phyloP scores from a whole-genome alignment of 2,888 invertebrate species.

The Lasioglossum calceatum region DNA sequence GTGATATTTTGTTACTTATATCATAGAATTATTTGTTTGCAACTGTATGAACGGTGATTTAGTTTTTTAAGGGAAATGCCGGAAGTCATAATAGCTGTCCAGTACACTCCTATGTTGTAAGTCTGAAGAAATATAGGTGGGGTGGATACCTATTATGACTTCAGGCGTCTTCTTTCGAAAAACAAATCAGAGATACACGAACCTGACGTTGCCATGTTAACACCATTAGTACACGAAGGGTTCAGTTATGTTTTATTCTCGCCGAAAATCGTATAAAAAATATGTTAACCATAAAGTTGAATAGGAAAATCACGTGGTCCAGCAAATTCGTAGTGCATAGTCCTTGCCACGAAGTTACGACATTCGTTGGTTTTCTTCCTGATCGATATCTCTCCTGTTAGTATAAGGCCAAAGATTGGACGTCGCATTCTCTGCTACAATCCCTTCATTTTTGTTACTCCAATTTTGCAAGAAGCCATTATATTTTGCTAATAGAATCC shows the following conservation, averaged over 20 bases:
- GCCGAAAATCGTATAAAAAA: not conserved
- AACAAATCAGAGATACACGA: not conserved
- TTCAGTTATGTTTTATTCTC: not conserved
- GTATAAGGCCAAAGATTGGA: slow-evolving; percentile 40
- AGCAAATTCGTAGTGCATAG: slow-evolving; percentile 27
- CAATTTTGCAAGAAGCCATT: not conserved
- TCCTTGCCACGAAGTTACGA: slow-evolving; percentile 32
- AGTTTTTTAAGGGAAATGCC: not conserved
- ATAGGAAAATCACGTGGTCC: slow-evolving; percentile 10
- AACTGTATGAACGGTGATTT: not conserved
- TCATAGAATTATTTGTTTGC: not conserved
- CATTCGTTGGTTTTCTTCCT: slow-evolving; percentile 44
- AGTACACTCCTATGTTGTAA: not conserved
- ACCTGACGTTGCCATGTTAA: not conserved
- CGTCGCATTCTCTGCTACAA: not conserved
- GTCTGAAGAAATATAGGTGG: not conserved
- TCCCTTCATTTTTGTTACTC: not conserved
- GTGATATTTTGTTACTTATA: not conserved
- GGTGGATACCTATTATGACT: not conserved
- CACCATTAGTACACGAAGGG: not conserved
- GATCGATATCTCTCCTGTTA: slow-evolving; percentile 49
- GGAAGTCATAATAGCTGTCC: not conserved
- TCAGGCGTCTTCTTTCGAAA: not conserved
- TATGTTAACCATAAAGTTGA: not conserved
- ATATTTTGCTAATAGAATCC: not conserved